Conservation (phyloP, 2,797 vertebrate species). For the Sebastes melanostomus region DNA sequence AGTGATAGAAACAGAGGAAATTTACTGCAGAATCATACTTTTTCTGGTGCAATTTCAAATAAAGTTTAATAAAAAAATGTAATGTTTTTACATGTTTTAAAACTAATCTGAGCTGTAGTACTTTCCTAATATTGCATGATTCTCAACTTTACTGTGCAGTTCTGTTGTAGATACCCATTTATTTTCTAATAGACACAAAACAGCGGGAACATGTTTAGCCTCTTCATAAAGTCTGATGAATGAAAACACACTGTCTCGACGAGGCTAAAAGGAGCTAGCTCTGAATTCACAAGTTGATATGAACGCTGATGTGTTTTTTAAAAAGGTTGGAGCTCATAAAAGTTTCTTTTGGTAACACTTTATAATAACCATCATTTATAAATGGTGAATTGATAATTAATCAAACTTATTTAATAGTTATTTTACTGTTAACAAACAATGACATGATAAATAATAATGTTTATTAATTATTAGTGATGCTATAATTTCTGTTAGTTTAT, state of each 20-base stretch:
- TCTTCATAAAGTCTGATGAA: neutral
- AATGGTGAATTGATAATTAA: accelerated
- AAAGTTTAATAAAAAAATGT: neutral
- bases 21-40: accelerated
- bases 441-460: no score
- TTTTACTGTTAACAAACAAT: no score
- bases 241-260: neutral
- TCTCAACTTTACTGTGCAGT: neutral
- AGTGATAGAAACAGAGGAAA: neutral
- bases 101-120: neutral
- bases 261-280: neutral
- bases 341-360: neutral
- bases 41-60: accelerated
- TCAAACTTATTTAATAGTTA: no score
- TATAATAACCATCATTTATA: no score
- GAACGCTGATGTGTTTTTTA: neutral
- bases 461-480: no score
- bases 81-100: neutral
- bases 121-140: neutral
- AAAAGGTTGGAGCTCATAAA: neutral
- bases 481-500: no score
- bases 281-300: neutral
- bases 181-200: neutral
- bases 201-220: neutral
- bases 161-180: neutral